Evolutionary conservation across 2,113 vertebrate species (phyloP).

Genomic region (Microcebus tavaratra): DNA sequence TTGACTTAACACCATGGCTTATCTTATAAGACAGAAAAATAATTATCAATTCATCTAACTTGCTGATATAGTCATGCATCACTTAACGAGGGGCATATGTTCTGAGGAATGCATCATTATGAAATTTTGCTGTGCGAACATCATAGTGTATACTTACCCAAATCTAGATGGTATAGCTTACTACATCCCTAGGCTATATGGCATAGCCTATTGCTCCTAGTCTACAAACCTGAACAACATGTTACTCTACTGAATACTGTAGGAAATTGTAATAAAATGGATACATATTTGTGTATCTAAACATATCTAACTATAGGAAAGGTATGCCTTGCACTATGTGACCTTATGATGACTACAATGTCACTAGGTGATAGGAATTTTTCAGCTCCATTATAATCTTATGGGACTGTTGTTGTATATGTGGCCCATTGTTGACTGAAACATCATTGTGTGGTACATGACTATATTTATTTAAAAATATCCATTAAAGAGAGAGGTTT

Average conservation of each 20-base stretch:
- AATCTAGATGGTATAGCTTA: not conserved
- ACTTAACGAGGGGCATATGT: not conserved
- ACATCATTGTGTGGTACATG: not conserved
- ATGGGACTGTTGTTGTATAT: not conserved
- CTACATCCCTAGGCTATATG: not conserved
- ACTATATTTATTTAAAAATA: slow-evolving; percentile 4
- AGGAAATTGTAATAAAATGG: not conserved
- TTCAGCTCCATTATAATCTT: not conserved
- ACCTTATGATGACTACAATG: not conserved
- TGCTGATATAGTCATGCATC: not conserved
- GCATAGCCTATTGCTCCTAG: not conserved
- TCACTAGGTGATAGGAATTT: not conserved
- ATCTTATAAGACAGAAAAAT: slow-evolving; percentile 15
- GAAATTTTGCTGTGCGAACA: not conserved
- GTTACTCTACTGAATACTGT: not conserved
- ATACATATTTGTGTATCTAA: not conserved
- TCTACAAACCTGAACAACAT: not conserved
- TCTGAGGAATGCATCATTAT: not conserved
- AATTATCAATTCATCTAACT: not conserved
- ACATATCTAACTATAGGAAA: not conserved
- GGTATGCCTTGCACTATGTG: not conserved
- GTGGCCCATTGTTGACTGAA: not conserved
- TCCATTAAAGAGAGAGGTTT: not conserved
- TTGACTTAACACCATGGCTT: not conserved
- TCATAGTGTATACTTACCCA: not conserved